phyloP scores from a whole-genome alignment of 2,113 vertebrate genomes.

The Hippocampus barbouri region DNA sequence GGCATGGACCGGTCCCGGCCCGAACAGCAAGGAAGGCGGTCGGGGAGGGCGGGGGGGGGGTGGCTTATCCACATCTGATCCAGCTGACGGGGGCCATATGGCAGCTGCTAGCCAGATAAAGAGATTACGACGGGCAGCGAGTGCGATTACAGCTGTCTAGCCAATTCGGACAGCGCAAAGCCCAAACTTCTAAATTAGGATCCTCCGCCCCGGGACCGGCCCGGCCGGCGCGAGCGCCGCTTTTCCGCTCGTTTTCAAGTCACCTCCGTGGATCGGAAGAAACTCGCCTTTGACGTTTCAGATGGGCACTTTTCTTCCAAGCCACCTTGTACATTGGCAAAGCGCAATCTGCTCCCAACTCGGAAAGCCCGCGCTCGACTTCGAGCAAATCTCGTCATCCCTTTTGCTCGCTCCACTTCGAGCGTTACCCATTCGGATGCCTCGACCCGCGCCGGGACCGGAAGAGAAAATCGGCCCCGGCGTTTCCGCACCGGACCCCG shows the following conservation, averaged over 20 bases:
- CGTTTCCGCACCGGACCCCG: too few relatives aligned
- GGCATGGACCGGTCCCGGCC: slow-evolving; percentile 81
- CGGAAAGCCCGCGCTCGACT: not conserved
- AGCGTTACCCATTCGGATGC: not conserved
- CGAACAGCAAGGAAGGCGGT: slow-evolving; percentile 23
- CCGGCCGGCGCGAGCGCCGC: slow-evolving; percentile 45
- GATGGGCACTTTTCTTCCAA: too few relatives aligned
- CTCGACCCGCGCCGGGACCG: not conserved
- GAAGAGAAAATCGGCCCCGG: not conserved
- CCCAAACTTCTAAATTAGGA: slow-evolving; percentile 99
- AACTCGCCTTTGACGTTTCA: too few relatives aligned
- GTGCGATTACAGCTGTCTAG: slow-evolving; percentile 99
- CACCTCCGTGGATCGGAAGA: slow-evolving; percentile 57
- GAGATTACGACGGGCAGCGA: slow-evolving; percentile 99
- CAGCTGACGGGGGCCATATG: slow-evolving; percentile 99
- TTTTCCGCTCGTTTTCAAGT: slow-evolving; percentile 74
- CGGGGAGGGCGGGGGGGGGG: slow-evolving; percentile 74
- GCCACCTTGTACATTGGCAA: too few relatives aligned
- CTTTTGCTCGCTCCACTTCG: not conserved
- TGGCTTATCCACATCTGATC: slow-evolving; percentile 99
- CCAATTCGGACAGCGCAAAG: slow-evolving; percentile 99
- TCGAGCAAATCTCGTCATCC: not conserved
- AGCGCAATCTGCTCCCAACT: too few relatives aligned
- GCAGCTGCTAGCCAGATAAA: slow-evolving; percentile 99
- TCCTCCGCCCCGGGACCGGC: slow-evolving; percentile 69